phyloP scores from a whole-genome alignment of 2,113 vertebrate species.

The Hassar affinis region DNA sequence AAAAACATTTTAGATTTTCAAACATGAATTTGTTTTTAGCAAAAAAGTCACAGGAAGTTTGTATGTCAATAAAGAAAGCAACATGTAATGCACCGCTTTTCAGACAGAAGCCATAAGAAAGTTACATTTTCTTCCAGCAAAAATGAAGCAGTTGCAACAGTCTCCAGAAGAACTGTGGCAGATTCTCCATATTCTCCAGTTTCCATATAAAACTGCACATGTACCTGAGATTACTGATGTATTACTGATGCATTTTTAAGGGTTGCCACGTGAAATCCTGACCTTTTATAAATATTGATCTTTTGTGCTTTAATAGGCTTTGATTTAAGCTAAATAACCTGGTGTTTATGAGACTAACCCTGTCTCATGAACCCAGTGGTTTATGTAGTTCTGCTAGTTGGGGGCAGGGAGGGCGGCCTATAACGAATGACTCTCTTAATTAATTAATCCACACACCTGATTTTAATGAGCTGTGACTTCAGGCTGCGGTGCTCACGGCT shows the following conservation, averaged over 20 bases:
- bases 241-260: not conserved
- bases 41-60: not conserved
- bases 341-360: slow-evolving; percentile 9
- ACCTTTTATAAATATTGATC: slow-evolving; percentile 5
- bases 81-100: not conserved
- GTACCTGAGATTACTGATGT: not conserved
- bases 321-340: slow-evolving; percentile 19
- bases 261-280: not conserved
- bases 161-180: not conserved
- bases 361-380: not conserved
- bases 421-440: slow-evolving; percentile 47
- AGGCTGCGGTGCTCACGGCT: slow-evolving; percentile 46
- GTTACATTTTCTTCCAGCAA: not conserved
- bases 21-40: too few species aligned
- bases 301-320: slow-evolving; percentile 22
- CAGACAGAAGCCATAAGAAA: not conserved
- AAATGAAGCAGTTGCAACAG: not conserved
- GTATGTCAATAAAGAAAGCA: not conserved
- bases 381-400: slow-evolving; percentile 10
- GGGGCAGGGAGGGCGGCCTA: slow-evolving; percentile 22
- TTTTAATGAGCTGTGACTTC: slow-evolving; percentile 52
- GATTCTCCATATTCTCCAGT: not conserved
- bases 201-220: not conserved
- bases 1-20: too few species aligned
- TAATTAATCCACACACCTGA: slow-evolving; percentile 54